Evolutionary conservation across 2,797 vertebrate species (phyloP), one percentile per base, ranked within the genome.

Genomic region (Antennarius maculatus): DNA sequence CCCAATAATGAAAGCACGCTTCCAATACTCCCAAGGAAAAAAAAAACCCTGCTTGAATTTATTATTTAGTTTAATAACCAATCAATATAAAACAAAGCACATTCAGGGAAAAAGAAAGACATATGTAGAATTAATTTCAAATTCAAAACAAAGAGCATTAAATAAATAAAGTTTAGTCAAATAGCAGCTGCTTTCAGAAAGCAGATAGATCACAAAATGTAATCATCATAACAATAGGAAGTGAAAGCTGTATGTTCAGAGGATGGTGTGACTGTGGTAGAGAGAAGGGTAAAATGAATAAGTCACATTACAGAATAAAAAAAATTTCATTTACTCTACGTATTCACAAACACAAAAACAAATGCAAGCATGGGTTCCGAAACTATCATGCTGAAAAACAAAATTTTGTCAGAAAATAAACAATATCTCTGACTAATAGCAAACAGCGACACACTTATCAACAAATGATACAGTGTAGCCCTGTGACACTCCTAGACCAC

Each of bases 281-380:
- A 43, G 54, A 58, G 37, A 29, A 59, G 71, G 31, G 51, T 58
- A 64, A 69, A 70, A 48, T 60, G 59, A 51, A 71, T 52, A 27
- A 66, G 50, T 64, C 55, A 67, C 64, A 69, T 60, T n/a, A n/a
- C 61, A 50, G 55, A 69, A 57, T 43, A 17, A 75, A 77, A 53
- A 50, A 82, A 6, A 48, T 81, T 81, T 76, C 7, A 82, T 80
- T 66, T 49, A 56, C 12, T 34, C 31, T 34, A 4, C 69, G 45
- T 47, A 37, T 37, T 53, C 2, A 2, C 46, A 31, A 23, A 27
- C 42, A 42, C 12, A 28, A 41, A 39, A 31, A 42, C 7, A 31
- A 15, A 29, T 27, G 42, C 52, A 53, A 9, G 27, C 11, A 28
- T 23, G 23, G 23, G 23, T 23, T 23, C 23, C 1, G 23, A 23